Conservation (phyloP, 2,888 invertebrate species). For the Pemphredon lugubris region DNA sequence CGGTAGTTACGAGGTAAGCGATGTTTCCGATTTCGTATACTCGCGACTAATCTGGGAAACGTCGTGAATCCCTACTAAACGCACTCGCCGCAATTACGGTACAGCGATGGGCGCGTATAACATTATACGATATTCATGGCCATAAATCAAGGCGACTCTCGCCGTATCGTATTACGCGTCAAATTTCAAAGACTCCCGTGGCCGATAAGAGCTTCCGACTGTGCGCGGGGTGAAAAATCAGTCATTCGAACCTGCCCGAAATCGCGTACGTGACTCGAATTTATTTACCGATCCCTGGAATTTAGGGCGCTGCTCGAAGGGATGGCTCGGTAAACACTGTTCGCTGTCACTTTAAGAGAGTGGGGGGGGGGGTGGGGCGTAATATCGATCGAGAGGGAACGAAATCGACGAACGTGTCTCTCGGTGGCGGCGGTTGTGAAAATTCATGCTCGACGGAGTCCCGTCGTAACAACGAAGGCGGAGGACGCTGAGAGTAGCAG, state of each 20-base stretch:
- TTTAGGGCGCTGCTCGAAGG: slow-evolving; percentile 12
- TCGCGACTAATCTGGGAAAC: slow-evolving; percentile 22
- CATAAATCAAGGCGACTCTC: neutral
- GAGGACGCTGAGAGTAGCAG: slow-evolving; percentile 50
- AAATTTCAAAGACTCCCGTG: neutral
- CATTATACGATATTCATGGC: too few relatives aligned
- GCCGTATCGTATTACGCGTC: neutral
- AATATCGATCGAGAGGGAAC: slow-evolving; percentile 48
- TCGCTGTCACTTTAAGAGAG: slow-evolving; percentile 22
- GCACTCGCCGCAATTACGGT: too few relatives aligned
- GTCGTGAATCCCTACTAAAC: too few relatives aligned
- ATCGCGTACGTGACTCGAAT: slow-evolving; percentile 36
- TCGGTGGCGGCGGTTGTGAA: slow-evolving; percentile 42
- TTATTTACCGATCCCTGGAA: slow-evolving; percentile 22
- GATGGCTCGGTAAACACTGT: slow-evolving; percentile 38
- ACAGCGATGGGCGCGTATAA: too few relatives aligned
- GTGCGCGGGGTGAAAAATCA: neutral
- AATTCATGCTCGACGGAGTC: slow-evolving; percentile 51
- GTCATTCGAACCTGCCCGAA: slow-evolving; percentile 12
- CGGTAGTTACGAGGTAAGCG: slow-evolving; percentile 18
- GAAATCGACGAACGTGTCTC: slow-evolving; percentile 29
- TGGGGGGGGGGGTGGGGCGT: slow-evolving; percentile 10
- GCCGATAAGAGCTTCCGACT: neutral
- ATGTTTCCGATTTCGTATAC: slow-evolving; percentile 47
- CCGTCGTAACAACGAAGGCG: slow-evolving; percentile 25